Evolutionary conservation across 1,140 invertebrate species (phyloP).

Genomic region (Drosophila nigromelanica): DNA sequence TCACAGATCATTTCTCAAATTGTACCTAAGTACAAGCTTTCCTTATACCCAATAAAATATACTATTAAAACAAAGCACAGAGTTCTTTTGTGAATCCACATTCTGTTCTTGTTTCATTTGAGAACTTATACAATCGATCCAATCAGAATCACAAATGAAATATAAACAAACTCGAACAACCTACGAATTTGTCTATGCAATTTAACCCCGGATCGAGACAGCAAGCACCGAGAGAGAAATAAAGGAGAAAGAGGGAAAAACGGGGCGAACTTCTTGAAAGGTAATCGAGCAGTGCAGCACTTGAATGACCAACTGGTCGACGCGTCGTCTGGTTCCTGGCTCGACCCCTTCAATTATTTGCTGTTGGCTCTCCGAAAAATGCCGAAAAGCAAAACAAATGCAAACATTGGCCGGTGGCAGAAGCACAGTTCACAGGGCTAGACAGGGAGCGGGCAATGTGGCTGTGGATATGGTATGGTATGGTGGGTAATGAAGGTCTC

Average conservation of each 20-base stretch:
- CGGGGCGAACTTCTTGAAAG: slow-evolving; percentile 67
- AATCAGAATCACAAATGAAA: slow-evolving; percentile 77
- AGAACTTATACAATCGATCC: slow-evolving; percentile 44
- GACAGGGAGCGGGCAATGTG: slow-evolving; percentile 27
- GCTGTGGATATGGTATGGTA: slow-evolving; percentile 12
- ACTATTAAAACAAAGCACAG: background rate
- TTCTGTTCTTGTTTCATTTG: background rate
- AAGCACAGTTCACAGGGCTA: slow-evolving; percentile 20
- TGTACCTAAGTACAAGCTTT: background rate
- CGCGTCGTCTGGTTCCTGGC: slow-evolving; percentile 20
- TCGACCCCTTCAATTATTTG: slow-evolving; percentile 80
- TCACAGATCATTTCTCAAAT: background rate
- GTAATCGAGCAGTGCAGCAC: slow-evolving; percentile 77
- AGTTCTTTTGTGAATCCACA: background rate
- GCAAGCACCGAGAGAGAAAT: background rate
- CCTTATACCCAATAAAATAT: background rate
- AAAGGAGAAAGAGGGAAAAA: background rate
- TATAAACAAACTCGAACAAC: slow-evolving; percentile 63
- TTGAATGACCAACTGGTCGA: slow-evolving; percentile 73
- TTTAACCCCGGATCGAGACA: slow-evolving; percentile 58
- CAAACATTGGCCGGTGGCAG: slow-evolving; percentile 59
- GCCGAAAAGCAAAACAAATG: slow-evolving; percentile 79
- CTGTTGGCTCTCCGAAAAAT: slow-evolving; percentile 63
- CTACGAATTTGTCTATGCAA: slow-evolving; percentile 72
- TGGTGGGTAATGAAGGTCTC: slow-evolving; percentile 59